Evolutionary conservation across 2,113 vertebrate species (phyloP), one percentile per base, ranked within the genome.

Genomic region (Melierax canorus): DNA sequence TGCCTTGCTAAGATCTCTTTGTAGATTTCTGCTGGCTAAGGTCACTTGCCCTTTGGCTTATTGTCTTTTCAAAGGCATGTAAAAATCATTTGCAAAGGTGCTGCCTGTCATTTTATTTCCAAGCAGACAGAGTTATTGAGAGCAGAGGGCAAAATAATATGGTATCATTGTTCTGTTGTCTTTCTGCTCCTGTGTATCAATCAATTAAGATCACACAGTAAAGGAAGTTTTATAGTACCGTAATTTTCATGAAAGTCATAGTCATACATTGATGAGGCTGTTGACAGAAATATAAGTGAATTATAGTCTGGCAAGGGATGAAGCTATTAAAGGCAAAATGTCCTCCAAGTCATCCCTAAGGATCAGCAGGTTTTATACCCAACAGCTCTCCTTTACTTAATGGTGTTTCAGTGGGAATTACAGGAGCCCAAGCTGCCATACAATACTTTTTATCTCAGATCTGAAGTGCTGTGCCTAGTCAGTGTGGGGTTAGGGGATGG

Each of bases 271-370:
- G 91, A 97, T 97, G 94, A 97, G 94, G n/a, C 39, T 96, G 82
- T 85, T 97, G 97, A 94, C 91, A 96, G 89, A 97, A 96, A 90
- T 83, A n/a, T 88, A 88, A 91, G 50, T 96, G 94, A 98, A 94
- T 95, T 95, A 96, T 41, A 92, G 46, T n/a, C 87, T 95, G 76
- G 69, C 88, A 96, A 94, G 59, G 38, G 78, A 93, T 74, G 34
- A 97, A 91, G 41, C 79, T 91, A 55, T 97, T 98, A 97, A 94
- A 97, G 38, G 45, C 36, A 96, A 95, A 97, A 90, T 86, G 69
- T 92, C 92, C 92, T 98, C 84, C 68, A 92, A 81, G 80, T 81
- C 80, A 88, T 96, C 87, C 86, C 95, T 86, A 75, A 97, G 51
- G 86, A 97, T 96, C 91, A 97, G 88, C 82, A 96, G 78, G 67